Evolutionary conservation across 1,140 invertebrate genomes (phyloP).

Genomic region (Delia radicum): DNA sequence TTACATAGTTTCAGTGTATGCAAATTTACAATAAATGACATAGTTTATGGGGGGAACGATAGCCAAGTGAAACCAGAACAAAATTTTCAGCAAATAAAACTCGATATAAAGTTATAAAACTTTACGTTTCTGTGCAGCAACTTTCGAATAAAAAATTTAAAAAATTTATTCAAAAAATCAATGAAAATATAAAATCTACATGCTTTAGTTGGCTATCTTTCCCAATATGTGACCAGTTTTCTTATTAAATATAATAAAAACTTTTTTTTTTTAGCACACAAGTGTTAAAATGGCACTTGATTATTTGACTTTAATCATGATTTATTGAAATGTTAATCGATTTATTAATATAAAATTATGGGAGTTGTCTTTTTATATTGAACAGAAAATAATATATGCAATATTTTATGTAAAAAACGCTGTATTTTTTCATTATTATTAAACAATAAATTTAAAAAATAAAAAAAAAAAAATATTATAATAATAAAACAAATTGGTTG

Average conservation of each 20-base stretch:
- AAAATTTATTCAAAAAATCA: too few relatives aligned
- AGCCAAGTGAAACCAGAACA: too few relatives aligned
- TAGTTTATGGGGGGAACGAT: too few relatives aligned
- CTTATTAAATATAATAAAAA: too few relatives aligned
- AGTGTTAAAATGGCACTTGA: constrained; percentile 1
- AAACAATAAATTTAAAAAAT: not conserved
- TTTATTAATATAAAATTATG: not conserved
- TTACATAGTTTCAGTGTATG: not conserved
- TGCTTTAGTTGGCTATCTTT: too few relatives aligned
- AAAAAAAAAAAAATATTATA: not conserved
- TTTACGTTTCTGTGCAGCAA: too few relatives aligned
- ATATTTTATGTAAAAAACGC: not conserved
- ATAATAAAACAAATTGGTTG: not conserved
- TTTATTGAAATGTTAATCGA: constrained; percentile 3
- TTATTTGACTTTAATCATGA: not conserved
- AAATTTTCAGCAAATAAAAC: too few relatives aligned
- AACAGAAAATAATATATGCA: not conserved
- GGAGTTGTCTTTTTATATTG: not conserved
- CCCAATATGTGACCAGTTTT: too few relatives aligned
- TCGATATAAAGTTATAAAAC: too few relatives aligned
- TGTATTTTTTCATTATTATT: not conserved
- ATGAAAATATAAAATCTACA: too few relatives aligned
- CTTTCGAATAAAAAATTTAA: too few relatives aligned
- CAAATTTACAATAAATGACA: not conserved
- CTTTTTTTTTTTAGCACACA: not conserved